These are phyloP conservation scores for Ciconia stormi DNA, from an alignment of 2,113 vertebrate species.

Conservation along the genomic window DNA sequence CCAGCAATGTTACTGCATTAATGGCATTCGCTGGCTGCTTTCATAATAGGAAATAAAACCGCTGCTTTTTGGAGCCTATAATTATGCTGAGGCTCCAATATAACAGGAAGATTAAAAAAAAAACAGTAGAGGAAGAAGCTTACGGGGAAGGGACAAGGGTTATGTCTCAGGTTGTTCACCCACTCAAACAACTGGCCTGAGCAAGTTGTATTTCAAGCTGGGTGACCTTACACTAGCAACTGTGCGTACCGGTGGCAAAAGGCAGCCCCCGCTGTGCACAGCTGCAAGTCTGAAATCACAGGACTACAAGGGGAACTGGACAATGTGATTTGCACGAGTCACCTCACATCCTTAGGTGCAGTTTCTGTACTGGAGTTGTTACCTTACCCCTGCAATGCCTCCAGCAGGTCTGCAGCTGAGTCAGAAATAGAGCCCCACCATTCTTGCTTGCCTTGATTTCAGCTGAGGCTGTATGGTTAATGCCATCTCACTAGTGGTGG, in stretches of 20 bases:
- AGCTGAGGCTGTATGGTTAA: accelerated
- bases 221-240: background rate
- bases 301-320: background rate
- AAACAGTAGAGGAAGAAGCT: background rate
- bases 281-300: background rate
- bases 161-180: background rate
- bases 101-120: background rate
- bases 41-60: background rate
- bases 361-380: background rate
- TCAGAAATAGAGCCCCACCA: background rate
- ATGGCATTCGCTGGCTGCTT: background rate
- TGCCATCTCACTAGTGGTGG: background rate
- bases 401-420: background rate
- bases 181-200: background rate
- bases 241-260: background rate
- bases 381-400: background rate
- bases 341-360: background rate
- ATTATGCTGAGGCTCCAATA: background rate
- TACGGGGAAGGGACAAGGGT: background rate
- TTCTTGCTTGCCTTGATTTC: background rate
- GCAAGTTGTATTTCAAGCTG: background rate
- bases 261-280: background rate
- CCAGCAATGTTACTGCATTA: background rate
- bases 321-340: background rate
- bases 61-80: background rate